These are phyloP conservation scores for Rhopalosiphum nymphaeae DNA, from an alignment of 2,888 invertebrate genomes.

Conservation along the genomic window DNA sequence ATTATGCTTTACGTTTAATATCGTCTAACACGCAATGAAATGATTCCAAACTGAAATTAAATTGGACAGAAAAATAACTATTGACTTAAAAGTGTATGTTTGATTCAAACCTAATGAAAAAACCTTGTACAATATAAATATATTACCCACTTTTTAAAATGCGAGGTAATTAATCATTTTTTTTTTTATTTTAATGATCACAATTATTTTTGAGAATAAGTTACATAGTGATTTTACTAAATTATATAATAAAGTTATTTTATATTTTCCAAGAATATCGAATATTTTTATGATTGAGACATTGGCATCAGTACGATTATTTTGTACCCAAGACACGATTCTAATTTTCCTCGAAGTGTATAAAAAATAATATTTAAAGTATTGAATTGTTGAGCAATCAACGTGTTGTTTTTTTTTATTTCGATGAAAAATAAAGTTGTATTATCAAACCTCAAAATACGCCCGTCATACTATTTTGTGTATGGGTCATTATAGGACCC, in stretches of 20 bases:
- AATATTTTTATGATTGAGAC: neutral
- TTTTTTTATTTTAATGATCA: neutral
- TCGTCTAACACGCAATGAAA: conserved; percentile 25
- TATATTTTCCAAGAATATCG: neutral
- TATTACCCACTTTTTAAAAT: neutral
- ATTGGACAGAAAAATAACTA: neutral
- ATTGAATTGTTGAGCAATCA: neutral
- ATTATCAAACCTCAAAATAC: neutral
- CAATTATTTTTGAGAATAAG: neutral
- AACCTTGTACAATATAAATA: neutral
- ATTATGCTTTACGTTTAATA: neutral
- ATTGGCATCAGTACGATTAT: neutral
- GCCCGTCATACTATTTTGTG: neutral
- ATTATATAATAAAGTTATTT: neutral
- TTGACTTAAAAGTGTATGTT: neutral
- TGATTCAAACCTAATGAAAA: neutral
- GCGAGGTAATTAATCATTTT: neutral
- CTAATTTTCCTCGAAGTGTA: neutral
- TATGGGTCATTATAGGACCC: neutral
- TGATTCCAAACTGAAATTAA: conserved; percentile 24
- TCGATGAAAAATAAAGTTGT: neutral
- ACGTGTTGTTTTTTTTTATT: conserved; percentile 8
- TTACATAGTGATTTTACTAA: neutral
- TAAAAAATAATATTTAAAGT: neutral
- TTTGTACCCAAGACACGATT: neutral